A percentile compares a stretch with the other conserved stretches of the same genome.
phyloP scores from a whole-genome alignment of 2,888 invertebrate species.

The Euclidia mi region DNA sequence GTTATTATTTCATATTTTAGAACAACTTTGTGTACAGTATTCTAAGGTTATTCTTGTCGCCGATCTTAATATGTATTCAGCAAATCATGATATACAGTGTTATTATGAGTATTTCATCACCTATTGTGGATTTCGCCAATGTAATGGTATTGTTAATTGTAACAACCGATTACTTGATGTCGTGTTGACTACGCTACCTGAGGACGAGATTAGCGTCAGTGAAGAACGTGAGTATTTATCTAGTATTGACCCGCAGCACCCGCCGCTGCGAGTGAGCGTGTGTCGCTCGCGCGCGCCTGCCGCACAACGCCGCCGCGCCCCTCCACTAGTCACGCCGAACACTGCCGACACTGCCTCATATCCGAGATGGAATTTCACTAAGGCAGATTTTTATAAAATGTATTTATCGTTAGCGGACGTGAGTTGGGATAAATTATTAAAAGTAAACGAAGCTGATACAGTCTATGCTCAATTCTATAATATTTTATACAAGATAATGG shows the following conservation, averaged over 20 bases:
- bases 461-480: neutral
- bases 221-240: neutral
- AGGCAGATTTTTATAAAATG: conserved; percentile 24
- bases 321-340: neutral
- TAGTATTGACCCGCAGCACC: conserved; percentile 27
- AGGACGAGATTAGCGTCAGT: neutral
- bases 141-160: conserved; percentile 34
- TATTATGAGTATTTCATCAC: conserved; percentile 32
- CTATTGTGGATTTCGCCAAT: conserved; percentile 38
- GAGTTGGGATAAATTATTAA: neutral
- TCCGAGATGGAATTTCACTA: conserved; percentile 39
- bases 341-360: conserved; percentile 1
- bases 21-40: conserved; percentile 2
- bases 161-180: conserved; percentile 29
- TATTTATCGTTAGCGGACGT: neutral
- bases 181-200: conserved; percentile 15
- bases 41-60: conserved; percentile 33
- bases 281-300: neutral
- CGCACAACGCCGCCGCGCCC: neutral
- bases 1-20: conserved; percentile 1
- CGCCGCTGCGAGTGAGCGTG: conserved; percentile 14
- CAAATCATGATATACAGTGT: conserved; percentile 7
- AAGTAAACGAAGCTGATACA: neutral
- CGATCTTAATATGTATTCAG: conserved; percentile 8
- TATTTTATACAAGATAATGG: conserved; percentile 6